A percentile compares a stretch with the other conserved stretches of the same genome.
These are phyloP conservation scores for Halictus rubicundus DNA, from an alignment of 1,140 invertebrate species.

Conservation along the genomic window DNA sequence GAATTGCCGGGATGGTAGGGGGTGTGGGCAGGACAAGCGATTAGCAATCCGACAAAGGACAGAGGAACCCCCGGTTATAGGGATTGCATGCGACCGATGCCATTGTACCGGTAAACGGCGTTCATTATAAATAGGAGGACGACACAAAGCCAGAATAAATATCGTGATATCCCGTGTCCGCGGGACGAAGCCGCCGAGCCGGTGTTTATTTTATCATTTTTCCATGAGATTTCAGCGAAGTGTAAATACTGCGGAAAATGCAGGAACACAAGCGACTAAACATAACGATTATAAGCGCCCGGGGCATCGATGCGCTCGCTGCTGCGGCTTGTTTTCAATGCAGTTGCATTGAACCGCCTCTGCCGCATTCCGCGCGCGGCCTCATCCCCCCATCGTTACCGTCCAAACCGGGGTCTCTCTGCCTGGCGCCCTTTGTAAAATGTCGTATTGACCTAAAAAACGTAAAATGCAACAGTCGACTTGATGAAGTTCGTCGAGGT, in stretches of 20 bases:
- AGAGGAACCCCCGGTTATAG: slow-evolving; percentile 6
- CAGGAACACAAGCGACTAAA: slow-evolving; percentile 65
- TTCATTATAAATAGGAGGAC: slow-evolving; percentile 63
- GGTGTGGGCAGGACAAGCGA: slow-evolving; percentile 10
- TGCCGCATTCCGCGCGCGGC: slow-evolving; percentile 44
- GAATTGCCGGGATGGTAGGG: neutral
- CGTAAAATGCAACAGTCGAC: slow-evolving; percentile 55
- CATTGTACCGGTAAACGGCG: slow-evolving; percentile 60
- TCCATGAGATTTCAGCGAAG: slow-evolving; percentile 66
- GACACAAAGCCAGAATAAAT: slow-evolving; percentile 66
- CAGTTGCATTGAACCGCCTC: slow-evolving; percentile 57
- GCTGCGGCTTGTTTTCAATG: slow-evolving; percentile 62
- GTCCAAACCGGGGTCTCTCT: slow-evolving; percentile 40
- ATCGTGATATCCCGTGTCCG: slow-evolving; percentile 60
- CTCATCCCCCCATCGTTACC: slow-evolving; percentile 58
- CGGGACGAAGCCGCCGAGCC: slow-evolving; percentile 27
- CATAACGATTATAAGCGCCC: slow-evolving; percentile 67
- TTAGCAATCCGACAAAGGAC: slow-evolving; percentile 42
- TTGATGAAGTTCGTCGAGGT: slow-evolving; percentile 53
- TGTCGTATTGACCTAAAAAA: slow-evolving; percentile 60
- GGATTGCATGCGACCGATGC: slow-evolving; percentile 30
- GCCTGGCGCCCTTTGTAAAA: slow-evolving; percentile 57
- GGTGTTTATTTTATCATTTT: slow-evolving; percentile 68
- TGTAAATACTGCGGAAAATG: slow-evolving; percentile 66
- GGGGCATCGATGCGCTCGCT: slow-evolving; percentile 49